Evolutionary conservation across 2,113 vertebrate species (phyloP), one percentile per base, ranked within the genome.

Genomic region (Ellobius talpinus): DNA sequence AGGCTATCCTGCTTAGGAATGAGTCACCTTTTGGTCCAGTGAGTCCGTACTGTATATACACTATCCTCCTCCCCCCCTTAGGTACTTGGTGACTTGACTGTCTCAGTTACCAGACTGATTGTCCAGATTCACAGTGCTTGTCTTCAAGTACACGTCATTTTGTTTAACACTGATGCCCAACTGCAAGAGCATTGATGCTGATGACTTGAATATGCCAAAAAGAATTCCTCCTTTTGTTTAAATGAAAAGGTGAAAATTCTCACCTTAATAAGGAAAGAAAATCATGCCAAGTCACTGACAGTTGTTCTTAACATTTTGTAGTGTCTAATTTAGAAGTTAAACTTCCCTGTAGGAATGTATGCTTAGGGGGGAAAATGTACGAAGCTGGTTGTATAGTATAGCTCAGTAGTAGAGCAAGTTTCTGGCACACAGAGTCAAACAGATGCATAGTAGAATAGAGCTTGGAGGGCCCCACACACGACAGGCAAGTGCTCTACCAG

Each of bases 181-280:
- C 3, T 45, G 17, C 7, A 42, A 26, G 50, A 58, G 14, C 31
- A 47, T 5, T 70, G 21, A 58, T 61, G 7, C 42, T 39, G 52
- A n/a, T 66, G 42, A 26, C 58, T 52, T 47, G 93, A 39, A 39
- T 82, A 81, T 63, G 33, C 65, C 39, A 39, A 79, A 70, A 21
- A 50, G 36, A 61, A 47, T 9, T 50, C 14, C 21, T 89, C 68
- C 23, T 21, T 89, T 89, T 89, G 29, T 63, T 29, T 82, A 33
- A 82, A 36, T 7, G 7, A 89, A 36, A 61, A 72, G 39, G 10
- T 29, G 14, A 61, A 50, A 9, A 58, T 4, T 26, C 50, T 72
- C 39, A 74, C 12, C 89, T 68, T n/a, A 86, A 42, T 55, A 45
- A 78, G 63, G 39, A 70, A 70, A 88, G 82, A 93, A 76, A 58